Conservation (phyloP, 2,888 invertebrate genomes). For the Chrysotoxum bicinctum region DNA sequence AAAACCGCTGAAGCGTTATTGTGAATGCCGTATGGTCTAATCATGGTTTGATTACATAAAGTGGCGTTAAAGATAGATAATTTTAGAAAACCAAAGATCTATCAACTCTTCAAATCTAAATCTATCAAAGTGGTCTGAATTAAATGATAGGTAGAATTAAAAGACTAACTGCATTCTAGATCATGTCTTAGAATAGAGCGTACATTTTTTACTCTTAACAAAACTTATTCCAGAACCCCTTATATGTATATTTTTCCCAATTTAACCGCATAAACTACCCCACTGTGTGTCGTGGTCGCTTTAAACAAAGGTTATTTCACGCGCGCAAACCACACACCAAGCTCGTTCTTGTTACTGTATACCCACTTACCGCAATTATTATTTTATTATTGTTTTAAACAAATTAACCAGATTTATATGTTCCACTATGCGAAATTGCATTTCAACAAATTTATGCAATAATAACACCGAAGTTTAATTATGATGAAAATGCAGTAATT, state of each 20-base stretch:
- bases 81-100: too few relatives aligned
- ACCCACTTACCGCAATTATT: slow-evolving; percentile 3
- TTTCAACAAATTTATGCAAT: slow-evolving; percentile 60
- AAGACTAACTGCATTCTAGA: too few relatives aligned
- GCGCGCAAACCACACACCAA: background rate
- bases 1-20: too few relatives aligned
- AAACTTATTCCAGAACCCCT: too few relatives aligned
- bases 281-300: background rate
- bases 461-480: slow-evolving; percentile 41
- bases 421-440: slow-evolving; percentile 21
- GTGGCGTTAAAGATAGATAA: too few relatives aligned
- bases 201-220: too few relatives aligned
- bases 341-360: background rate
- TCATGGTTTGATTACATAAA: too few relatives aligned
- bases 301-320: slow-evolving; percentile 11
- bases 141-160: too few relatives aligned
- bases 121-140: too few relatives aligned
- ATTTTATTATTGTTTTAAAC: slow-evolving; percentile 58
- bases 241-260: background rate
- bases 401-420: slow-evolving; percentile 48
- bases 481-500: slow-evolving; percentile 63
- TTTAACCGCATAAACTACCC: background rate
- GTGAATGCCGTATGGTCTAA: too few relatives aligned
- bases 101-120: too few relatives aligned
- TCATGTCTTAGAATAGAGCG: too few relatives aligned